phyloP scores from a whole-genome alignment of 2,113 vertebrate genomes.

The Chelonoidis abingdonii region DNA sequence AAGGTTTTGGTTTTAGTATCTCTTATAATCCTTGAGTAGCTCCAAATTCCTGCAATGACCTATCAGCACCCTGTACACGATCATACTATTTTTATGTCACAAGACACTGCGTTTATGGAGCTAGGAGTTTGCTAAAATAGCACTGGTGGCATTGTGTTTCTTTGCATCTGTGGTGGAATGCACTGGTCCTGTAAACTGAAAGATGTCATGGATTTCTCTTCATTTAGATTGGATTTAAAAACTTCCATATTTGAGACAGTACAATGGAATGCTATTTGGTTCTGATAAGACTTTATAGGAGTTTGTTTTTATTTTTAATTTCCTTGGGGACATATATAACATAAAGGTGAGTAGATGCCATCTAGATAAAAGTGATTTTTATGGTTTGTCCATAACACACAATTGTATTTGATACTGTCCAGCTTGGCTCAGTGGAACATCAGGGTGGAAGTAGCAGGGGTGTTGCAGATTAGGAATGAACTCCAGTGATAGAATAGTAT shows the following conservation, averaged over 20 bases:
- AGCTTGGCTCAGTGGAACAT: not conserved
- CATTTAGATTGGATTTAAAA: constrained; percentile 20
- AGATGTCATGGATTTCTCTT: not conserved
- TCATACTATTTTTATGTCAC: fast-evolving
- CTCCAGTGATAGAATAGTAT: not conserved
- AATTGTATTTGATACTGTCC: not conserved
- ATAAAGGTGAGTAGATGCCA: constrained; percentile 59
- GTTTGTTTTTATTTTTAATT: constrained; percentile 75
- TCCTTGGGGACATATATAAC: not conserved
- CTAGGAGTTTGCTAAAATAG: not conserved
- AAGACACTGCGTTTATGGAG: not conserved
- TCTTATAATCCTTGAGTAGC: not conserved
- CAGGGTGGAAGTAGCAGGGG: fast-evolving
- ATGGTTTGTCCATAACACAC: constrained; percentile 25
- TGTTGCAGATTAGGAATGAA: not conserved
- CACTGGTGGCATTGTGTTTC: not conserved
- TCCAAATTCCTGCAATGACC: not conserved
- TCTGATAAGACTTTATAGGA: constrained; percentile 58
- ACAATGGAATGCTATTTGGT: constrained; percentile 35
- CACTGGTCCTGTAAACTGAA: not conserved
- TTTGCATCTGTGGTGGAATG: not conserved
- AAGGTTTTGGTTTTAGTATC: not conserved
- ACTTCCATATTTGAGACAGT: constrained; percentile 23
- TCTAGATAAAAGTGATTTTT: constrained; percentile 35
- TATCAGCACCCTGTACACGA: fast-evolving